phyloP scores from a whole-genome alignment of 2,113 vertebrate species.

The Suncus etruscus region DNA sequence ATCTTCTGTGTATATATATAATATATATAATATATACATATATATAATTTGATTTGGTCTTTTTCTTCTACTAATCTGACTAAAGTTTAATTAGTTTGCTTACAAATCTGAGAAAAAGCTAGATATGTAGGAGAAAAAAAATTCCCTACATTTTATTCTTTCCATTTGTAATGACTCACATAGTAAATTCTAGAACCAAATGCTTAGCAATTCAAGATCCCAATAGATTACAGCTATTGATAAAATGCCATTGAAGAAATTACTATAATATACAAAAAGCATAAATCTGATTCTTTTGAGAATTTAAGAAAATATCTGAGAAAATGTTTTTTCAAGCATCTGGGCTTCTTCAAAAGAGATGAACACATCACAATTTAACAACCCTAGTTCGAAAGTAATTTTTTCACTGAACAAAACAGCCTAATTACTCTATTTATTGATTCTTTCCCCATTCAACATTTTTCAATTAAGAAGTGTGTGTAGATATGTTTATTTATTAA shows the following conservation, averaged over 20 bases:
- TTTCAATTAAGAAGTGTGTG: slow-evolving; percentile 30
- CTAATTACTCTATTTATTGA: slow-evolving; percentile 6
- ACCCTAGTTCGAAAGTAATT: background rate
- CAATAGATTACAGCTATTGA: background rate
- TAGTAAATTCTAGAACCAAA: background rate
- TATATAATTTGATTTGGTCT: background rate
- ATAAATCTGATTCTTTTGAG: slow-evolving; percentile 13
- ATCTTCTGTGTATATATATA: background rate
- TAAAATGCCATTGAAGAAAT: background rate
- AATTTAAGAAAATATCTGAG: slow-evolving; percentile 13
- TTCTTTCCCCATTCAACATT: background rate
- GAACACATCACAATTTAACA: slow-evolving; percentile 37
- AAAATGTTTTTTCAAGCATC: background rate
- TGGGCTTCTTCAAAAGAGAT: slow-evolving; percentile 9
- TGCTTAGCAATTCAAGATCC: slow-evolving; percentile 1
- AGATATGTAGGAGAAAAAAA: background rate
- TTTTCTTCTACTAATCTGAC: background rate
- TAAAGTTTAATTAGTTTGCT: background rate
- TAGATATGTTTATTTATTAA: slow-evolving; percentile 13
- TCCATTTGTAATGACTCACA: background rate
- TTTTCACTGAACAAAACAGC: background rate
- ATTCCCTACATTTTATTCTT: background rate
- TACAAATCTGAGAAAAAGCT: background rate
- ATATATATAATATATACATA: background rate
- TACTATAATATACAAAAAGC: background rate